Base-by-base conservation (phyloP, 2,113 vertebrate genomes). In the Mixornis gularis region DNA sequence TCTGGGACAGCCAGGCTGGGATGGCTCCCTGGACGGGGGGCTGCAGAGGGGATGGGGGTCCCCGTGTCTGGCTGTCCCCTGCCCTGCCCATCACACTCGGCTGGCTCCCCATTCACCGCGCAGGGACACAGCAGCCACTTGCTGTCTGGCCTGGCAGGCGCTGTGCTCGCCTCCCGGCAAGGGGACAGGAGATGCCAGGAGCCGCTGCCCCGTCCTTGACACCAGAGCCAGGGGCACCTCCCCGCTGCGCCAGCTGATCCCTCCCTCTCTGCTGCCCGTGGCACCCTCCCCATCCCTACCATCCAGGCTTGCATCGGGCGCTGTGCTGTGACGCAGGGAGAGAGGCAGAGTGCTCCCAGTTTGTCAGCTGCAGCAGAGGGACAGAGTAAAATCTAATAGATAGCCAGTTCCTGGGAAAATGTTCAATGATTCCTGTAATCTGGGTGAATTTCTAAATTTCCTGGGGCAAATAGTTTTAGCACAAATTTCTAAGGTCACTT, bases 241-340 rank as follows among this genome's bases (percentile, higher is more conserved):
- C 90, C 19, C 1, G 41, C 84, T 84, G 89, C 15, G 32, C 85
- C 94, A 64, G 94, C 66, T 92, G 49, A 80, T 83, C 89, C 74
- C 69, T 87, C 85, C 46, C 65, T 78, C 30, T 76, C 65, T 4
- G 19, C 73, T 34, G 62, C 87, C 77, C 0, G 0, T 38, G 60
- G 66, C 69, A 72, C 52, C 51, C 52, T 79, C 60, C 29, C 46
- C 17, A 7, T 22, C 49, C 32, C 48, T 17, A 46, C 59, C 68
- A 15, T 24, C 41, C 32, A 0, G 52, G 27, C 62, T 62, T 5
- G 0, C 3, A 2, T 40, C 3, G 1, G 49, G 24, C 4, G 3
- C 41, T 19, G 15, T 27, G 26, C 63, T 1, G 6, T 48, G 27
- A 49, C 0, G 2, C 25, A 41, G 66, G 30, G 41, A 41, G 17